These are phyloP conservation scores for Intellagama lesueurii DNA, from an alignment of 2,797 vertebrate species.

Conservation along the genomic window DNA sequence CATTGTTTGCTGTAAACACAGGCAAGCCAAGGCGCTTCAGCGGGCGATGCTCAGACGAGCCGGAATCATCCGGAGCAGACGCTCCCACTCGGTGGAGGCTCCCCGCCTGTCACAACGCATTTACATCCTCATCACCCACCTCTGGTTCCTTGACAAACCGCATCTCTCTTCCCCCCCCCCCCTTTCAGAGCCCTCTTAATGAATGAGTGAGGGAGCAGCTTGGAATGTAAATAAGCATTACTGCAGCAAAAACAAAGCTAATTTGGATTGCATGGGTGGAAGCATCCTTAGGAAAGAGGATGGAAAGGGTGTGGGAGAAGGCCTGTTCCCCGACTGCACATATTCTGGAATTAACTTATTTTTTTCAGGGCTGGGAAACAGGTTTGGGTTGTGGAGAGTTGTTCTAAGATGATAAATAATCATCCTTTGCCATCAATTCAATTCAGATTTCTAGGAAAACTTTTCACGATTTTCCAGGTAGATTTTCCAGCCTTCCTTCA, in stretches of 20 bases:
- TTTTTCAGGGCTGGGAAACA: no score
- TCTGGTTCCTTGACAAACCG: neutral
- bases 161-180: neutral
- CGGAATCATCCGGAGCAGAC: neutral
- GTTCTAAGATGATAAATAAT: no score
- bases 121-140: neutral
- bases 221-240: neutral
- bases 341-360: no score
- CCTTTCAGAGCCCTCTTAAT: neutral
- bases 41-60: neutral
- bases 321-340: no score
- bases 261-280: neutral
- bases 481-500: no score
- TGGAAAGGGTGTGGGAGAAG: neutral
- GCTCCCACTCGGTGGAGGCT: neutral
- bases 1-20: neutral
- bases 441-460: no score
- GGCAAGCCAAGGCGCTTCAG: neutral
- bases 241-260: neutral
- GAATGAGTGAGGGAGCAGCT: neutral
- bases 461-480: no score
- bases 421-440: no score
- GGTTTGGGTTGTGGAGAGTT: no score
- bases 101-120: neutral
- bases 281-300: neutral